A percentile compares a stretch with the other conserved stretches of the same genome.
Conservation (phyloP, 2,888 invertebrate species). For the Willowsia nigromaculata region DNA sequence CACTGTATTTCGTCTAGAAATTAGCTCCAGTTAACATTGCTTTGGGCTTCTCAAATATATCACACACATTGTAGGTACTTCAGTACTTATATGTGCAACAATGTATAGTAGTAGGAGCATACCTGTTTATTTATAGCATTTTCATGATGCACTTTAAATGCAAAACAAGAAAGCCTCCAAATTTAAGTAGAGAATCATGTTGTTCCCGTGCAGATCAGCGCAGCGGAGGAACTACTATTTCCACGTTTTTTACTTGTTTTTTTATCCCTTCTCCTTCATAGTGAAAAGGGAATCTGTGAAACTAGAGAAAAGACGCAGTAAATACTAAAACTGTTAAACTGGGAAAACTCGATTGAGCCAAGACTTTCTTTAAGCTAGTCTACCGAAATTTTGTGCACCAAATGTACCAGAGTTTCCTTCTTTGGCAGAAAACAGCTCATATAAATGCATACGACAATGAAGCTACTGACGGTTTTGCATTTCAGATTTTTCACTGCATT, state of each 20-base stretch:
- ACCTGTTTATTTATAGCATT: slow-evolving; percentile 36
- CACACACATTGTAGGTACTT: no score
- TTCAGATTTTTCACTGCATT: slow-evolving; percentile 63
- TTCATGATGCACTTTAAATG: slow-evolving; percentile 56
- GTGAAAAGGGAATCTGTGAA: slow-evolving; percentile 7
- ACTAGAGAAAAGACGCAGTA: neutral
- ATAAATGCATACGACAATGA: slow-evolving; percentile 68
- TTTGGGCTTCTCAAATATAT: no score
- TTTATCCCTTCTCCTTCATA: slow-evolving; percentile 3
- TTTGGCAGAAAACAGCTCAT: slow-evolving; percentile 51
- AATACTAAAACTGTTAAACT: slow-evolving; percentile 59
- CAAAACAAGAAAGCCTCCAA: slow-evolving; percentile 52
- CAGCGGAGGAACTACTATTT: neutral
- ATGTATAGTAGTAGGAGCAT: no score
- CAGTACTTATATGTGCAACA: no score
- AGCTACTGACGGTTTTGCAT: slow-evolving; percentile 64
- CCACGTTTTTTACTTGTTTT: neutral
- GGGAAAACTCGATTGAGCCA: slow-evolving; percentile 20
- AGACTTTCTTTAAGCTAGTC: slow-evolving; percentile 44
- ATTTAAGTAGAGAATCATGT: slow-evolving; percentile 41
- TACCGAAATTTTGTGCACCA: neutral
- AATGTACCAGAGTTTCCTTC: neutral
- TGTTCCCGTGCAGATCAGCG: neutral
- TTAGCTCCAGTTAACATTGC: no score
- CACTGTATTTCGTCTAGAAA: no score